Evolutionary conservation across 1,140 invertebrate genomes (phyloP).

Genomic region (Heliconius eleuchia): DNA sequence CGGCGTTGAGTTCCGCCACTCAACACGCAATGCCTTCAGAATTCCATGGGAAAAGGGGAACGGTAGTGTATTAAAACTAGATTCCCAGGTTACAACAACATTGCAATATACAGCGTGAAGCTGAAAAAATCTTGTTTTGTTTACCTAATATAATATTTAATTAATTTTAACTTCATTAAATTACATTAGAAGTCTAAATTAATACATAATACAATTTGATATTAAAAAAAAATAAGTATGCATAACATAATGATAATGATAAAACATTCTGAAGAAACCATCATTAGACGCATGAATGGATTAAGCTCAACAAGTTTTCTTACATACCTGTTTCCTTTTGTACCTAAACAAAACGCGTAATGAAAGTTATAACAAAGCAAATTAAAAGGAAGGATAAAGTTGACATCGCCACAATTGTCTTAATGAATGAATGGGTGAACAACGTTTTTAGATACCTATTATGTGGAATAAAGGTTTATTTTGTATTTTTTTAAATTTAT

Average conservation of each 20-base stretch:
- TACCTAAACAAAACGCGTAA: constrained; percentile 30
- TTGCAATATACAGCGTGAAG: too few species aligned
- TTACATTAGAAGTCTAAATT: not conserved
- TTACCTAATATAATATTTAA: not conserved
- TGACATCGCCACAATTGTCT: constrained; percentile 26
- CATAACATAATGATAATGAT: too few species aligned
- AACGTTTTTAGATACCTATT: constrained; percentile 21
- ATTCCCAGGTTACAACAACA: too few species aligned
- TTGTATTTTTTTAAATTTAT: not conserved
- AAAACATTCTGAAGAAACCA: not conserved
- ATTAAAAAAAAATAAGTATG: too few species aligned
- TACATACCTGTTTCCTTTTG: constrained; percentile 4
- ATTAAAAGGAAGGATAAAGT: constrained; percentile 29
- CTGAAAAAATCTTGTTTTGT: too few species aligned
- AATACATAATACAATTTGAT: too few species aligned
- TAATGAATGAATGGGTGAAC: constrained; percentile 24
- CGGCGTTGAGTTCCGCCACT: too few species aligned
- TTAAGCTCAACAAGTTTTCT: not conserved
- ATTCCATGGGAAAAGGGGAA: too few species aligned
- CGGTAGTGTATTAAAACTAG: too few species aligned
- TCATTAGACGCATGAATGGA: constrained; percentile 19
- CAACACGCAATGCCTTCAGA: too few species aligned
- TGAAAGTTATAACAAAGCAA: constrained; percentile 36
- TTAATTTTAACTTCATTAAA: not conserved
- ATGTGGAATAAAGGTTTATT: constrained; percentile 11